Evolutionary conservation across 1,140 invertebrate genomes (phyloP).

Genomic region (Lucilia sericata): DNA sequence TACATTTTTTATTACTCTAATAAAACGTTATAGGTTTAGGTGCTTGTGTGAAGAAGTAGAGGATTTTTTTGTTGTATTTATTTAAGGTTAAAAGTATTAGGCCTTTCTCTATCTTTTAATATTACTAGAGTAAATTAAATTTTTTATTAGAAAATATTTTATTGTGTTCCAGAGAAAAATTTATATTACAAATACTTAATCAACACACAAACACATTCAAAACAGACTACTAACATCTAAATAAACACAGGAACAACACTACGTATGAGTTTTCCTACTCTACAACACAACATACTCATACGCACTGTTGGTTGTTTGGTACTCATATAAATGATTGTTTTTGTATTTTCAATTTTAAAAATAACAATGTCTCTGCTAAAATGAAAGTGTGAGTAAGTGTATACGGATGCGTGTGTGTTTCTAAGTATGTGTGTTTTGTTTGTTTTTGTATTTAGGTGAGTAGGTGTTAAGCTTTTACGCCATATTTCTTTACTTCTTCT

Average conservation of each 20-base stretch:
- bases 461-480: conserved; percentile 11
- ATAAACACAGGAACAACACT: no score
- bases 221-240: background rate
- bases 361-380: no score
- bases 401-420: no score
- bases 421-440: background rate
- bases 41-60: background rate
- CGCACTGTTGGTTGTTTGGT: no score
- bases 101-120: background rate
- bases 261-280: no score
- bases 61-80: no score
- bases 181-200: background rate
- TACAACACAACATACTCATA: no score
- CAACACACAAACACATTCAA: background rate
- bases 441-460: conserved; percentile 4
- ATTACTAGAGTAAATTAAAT: background rate
- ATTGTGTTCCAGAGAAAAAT: background rate
- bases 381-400: no score
- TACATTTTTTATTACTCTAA: background rate
- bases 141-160: conserved; percentile 2
- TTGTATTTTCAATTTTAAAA: conserved; percentile 6
- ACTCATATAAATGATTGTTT: background rate
- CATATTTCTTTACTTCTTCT: background rate
- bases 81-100: background rate
- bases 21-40: background rate